These are phyloP conservation scores for Argyresthia goedartella DNA, from an alignment of 2,888 invertebrate genomes.

Conservation along the genomic window DNA sequence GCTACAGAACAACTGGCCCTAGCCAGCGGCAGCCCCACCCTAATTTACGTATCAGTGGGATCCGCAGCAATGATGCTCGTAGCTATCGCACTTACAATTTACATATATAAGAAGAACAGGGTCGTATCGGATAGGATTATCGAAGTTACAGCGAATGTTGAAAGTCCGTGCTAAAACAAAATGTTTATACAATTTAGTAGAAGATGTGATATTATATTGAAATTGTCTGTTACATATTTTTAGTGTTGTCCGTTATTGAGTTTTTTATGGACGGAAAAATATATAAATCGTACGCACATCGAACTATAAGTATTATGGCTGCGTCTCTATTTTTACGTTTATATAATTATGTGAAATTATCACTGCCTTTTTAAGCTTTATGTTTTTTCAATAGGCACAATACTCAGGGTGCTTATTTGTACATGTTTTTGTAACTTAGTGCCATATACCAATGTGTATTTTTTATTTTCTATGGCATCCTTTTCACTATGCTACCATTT, in stretches of 20 bases:
- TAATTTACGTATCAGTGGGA: constrained; percentile 35
- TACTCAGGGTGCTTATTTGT: constrained; percentile 38
- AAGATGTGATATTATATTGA: constrained; percentile 37
- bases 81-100: constrained; percentile 31
- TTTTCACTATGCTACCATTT: constrained; percentile 13
- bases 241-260: constrained; percentile 13
- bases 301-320: not conserved
- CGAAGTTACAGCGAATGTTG: constrained; percentile 8
- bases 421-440: constrained; percentile 52
- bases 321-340: not conserved
- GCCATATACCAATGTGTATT: constrained; percentile 33
- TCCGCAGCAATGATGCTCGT: constrained; percentile 31
- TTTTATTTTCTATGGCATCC: constrained; percentile 3
- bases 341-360: constrained; percentile 15
- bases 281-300: not conserved
- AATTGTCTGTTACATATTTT: constrained; percentile 4
- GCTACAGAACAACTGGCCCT: constrained; percentile 17
- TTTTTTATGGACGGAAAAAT: constrained; percentile 3
- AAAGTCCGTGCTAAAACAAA: constrained; percentile 21
- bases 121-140: constrained; percentile 18
- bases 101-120: constrained; percentile 27
- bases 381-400: constrained; percentile 23
- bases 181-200: constrained; percentile 16
- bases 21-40: constrained; percentile 21
- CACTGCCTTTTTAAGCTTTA: constrained; percentile 52